Base-by-base conservation (phyloP, 2,113 vertebrate species). In the Cyprinodon tularosa region DNA sequence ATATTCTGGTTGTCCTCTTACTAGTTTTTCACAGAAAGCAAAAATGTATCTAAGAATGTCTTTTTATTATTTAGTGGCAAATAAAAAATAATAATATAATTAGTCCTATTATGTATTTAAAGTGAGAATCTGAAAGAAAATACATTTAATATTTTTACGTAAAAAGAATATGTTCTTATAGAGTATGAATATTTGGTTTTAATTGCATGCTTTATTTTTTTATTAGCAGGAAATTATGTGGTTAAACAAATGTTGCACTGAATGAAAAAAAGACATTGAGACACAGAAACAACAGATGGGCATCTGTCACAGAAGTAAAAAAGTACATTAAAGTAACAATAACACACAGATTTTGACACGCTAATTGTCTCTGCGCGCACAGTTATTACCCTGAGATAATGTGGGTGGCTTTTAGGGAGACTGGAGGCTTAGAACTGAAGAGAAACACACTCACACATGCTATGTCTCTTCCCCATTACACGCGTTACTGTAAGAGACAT, bases 351-450 rank as follows among this genome's bases (percentile, higher is more conserved):
- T 70, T 47, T 11, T 78, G 50, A 53, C 72, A 75, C 62, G 39
- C 84, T 83, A 85, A 89, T 84, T 88, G 71, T 87, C 77, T 81
- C 77, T 81, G 57, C 78, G 48, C 17, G 48, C 71, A 73, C 67
- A 77, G 77, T 86, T 82, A 85, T 89, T 85, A 89, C 87, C 89
- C 77, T 85, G 72, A 80, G 75, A 76, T 81, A 72, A 57, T 61
- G 50, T 89, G 90, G 90, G 88, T 91, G 88, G 89, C 89, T 92
- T 90, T 90, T 84, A 85, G 86, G 90, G 86, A 90, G 84, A 88
- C 85, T 89, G 10, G 53, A 84, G 86, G 86, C 86, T 39, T 68
- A 48, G 62, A 75, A 59, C 13, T 72, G 48, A 71, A 82, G 44
- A 45, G 50, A 57, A 15, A 57, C 50, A 57, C 15, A 57, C 38